phyloP scores from a whole-genome alignment of 1,140 invertebrate species.

The Nylanderia fulva region DNA sequence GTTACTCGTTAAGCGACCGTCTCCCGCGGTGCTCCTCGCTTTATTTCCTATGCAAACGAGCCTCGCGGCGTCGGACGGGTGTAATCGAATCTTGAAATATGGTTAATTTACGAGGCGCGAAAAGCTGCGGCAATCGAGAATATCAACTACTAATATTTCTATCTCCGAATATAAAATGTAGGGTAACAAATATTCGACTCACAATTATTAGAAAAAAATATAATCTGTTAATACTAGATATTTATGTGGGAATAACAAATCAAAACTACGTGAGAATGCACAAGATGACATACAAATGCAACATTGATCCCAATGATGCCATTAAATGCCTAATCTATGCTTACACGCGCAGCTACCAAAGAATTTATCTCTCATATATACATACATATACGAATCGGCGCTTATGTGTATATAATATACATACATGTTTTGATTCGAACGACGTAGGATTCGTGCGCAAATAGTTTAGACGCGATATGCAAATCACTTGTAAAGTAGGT shows the following conservation, averaged over 20 bases:
- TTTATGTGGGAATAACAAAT: not conserved
- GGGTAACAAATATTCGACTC: not conserved
- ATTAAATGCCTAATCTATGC: not conserved
- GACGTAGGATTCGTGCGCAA: not conserved
- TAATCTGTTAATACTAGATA: not conserved
- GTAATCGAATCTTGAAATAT: constrained; percentile 60
- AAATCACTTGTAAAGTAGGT: constrained; percentile 34
- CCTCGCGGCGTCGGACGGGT: constrained; percentile 55
- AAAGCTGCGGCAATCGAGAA: not conserved
- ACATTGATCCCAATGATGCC: not conserved
- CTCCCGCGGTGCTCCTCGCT: constrained; percentile 70
- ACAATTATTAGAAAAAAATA: not conserved
- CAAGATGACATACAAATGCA: not conserved
- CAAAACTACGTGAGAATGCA: constrained; percentile 19
- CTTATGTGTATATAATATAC: no score
- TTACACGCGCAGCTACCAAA: not conserved
- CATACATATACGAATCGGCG: not conserved
- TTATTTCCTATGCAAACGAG: constrained; percentile 79
- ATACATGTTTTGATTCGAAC: not conserved
- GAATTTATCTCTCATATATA: constrained; percentile 33
- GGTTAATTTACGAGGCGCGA: not conserved
- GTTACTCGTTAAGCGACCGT: constrained; percentile 64
- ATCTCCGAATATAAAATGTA: constrained; percentile 16
- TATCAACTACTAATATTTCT: constrained; percentile 17
- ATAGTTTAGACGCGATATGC: constrained; percentile 29